phyloP scores from a whole-genome alignment of 2,113 vertebrate genomes.

The Melanerpes aurifrons region DNA sequence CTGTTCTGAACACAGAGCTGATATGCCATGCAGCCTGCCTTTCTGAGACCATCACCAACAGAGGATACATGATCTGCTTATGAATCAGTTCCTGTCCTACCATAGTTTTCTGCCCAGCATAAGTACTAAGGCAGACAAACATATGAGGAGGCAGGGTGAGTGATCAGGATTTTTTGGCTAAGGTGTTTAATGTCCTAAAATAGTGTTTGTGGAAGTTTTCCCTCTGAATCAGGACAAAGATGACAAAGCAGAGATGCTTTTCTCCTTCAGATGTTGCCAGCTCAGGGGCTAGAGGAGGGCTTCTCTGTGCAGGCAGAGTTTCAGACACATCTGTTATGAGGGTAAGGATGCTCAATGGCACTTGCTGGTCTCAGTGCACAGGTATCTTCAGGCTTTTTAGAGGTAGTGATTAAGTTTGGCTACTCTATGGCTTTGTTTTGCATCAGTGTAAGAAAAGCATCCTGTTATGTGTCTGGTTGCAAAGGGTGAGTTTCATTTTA shows the following conservation, averaged over 20 bases:
- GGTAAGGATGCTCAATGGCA: neutral
- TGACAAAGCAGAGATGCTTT: constrained; percentile 21
- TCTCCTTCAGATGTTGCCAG: neutral
- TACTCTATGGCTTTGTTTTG: neutral
- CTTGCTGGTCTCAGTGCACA: neutral
- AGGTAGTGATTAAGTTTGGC: neutral
- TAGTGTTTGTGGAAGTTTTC: neutral
- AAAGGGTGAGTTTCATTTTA: neutral
- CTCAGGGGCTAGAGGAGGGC: neutral
- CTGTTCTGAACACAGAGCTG: neutral
- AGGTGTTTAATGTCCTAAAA: neutral
- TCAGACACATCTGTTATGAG: neutral
- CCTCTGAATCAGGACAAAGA: neutral
- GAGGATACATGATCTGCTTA: neutral
- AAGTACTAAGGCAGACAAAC: neutral
- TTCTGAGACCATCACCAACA: neutral
- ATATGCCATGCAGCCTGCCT: neutral
- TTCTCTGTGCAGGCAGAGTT: neutral
- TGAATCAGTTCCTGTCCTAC: constrained; percentile 50
- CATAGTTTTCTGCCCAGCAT: neutral
- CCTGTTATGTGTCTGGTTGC: neutral
- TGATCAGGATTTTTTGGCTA: constrained; percentile 37
- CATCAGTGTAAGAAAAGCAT: neutral
- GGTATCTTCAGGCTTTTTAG: neutral
- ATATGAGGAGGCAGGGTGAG: constrained; percentile 12